phyloP scores from a whole-genome alignment of 2,797 vertebrate species.

The Spinibarbus caldwelli region DNA sequence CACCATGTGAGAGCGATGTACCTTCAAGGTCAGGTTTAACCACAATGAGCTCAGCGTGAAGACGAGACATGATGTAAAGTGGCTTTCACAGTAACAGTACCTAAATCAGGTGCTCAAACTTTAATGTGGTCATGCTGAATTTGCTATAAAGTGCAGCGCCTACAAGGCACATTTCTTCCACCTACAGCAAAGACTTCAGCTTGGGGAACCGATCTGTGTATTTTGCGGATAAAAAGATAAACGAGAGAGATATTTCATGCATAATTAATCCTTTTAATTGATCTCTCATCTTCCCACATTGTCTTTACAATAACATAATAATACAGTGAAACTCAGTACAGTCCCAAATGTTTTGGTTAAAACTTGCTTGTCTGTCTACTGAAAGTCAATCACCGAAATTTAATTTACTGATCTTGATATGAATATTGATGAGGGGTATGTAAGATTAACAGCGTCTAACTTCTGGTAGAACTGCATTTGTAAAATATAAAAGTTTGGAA shows the following conservation, averaged over 20 bases:
- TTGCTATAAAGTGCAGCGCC: slow-evolving; percentile 16
- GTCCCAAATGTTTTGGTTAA: background rate
- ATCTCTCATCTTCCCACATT: background rate
- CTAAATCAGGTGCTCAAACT: slow-evolving; percentile 42
- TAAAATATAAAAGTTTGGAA: background rate
- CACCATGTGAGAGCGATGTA: background rate
- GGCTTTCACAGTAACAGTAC: slow-evolving; percentile 18
- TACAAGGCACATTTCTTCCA: slow-evolving; percentile 8
- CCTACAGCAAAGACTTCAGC: background rate
- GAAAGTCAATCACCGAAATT: background rate
- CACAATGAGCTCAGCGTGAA: slow-evolving; percentile 40
- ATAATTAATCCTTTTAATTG: slow-evolving; percentile 8
- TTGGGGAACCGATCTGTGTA: background rate
- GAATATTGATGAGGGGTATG: background rate
- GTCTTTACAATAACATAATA: background rate
- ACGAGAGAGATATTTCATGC: background rate
- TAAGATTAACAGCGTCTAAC: background rate
- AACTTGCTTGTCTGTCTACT: background rate
- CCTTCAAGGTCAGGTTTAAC: slow-evolving; percentile 37
- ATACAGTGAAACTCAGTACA: background rate
- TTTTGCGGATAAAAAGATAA: background rate
- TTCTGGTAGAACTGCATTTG: background rate
- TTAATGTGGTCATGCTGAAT: slow-evolving; percentile 44
- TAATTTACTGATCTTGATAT: background rate
- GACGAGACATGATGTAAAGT: slow-evolving; percentile 33